phyloP scores from a whole-genome alignment of 92 coral and sea anemone species.

The Scolanthus callimorphus region DNA sequence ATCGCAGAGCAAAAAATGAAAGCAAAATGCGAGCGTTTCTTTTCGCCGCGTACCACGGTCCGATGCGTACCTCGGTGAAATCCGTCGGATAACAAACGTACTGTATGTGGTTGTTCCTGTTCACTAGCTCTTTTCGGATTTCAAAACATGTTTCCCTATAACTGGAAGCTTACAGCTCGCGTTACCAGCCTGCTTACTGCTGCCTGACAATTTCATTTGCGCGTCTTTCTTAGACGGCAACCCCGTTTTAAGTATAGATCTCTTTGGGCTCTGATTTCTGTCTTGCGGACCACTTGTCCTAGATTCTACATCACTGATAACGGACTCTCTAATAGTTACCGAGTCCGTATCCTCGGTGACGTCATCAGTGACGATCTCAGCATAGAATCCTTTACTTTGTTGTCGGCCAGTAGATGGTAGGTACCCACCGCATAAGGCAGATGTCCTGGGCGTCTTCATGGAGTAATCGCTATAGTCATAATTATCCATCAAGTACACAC shows the following conservation, averaged over 20 bases:
- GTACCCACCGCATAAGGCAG: constrained; percentile 48
- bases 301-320: background rate
- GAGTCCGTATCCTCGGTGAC: background rate
- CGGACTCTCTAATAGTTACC: background rate
- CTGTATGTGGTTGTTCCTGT: too few relatives aligned
- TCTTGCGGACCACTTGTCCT: background rate
- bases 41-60: too few relatives aligned
- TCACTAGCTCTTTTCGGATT: too few relatives aligned
- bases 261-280: background rate
- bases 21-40: too few relatives aligned
- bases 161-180: background rate
- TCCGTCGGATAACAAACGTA: too few relatives aligned
- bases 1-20: too few relatives aligned
- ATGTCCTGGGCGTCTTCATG: constrained; percentile 6
- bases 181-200: background rate
- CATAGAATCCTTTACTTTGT: constrained; percentile 26
- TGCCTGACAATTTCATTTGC: background rate
- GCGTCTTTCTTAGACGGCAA: background rate
- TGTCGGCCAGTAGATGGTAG: constrained; percentile 27
- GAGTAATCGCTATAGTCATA: background rate
- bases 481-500: constrained; percentile 29
- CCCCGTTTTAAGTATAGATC: too few relatives aligned
- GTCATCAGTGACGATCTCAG: constrained; percentile 22
- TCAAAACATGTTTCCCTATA: background rate
- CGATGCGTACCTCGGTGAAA: too few relatives aligned